These are phyloP conservation scores for Caerostris darwini DNA, from an alignment of 1,140 invertebrate species.

Conservation along the genomic window DNA sequence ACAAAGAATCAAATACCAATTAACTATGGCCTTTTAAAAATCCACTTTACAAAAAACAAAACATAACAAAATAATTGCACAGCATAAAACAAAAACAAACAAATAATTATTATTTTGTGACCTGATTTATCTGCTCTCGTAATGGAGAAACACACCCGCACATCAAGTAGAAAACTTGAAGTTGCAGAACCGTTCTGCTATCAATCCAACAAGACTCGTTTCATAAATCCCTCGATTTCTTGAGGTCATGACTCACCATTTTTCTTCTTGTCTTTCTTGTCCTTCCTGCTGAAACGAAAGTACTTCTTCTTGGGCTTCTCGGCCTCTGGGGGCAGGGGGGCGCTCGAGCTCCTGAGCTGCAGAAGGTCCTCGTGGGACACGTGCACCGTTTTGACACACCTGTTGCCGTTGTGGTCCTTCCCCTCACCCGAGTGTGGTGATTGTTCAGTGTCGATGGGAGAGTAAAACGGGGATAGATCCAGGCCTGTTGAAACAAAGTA, in stretches of 20 bases:
- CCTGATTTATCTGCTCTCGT: no score
- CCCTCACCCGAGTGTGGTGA: neutral
- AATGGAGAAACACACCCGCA: no score
- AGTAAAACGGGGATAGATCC: slow-evolving; percentile 56
- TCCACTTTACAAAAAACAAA: no score
- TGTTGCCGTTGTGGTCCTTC: slow-evolving; percentile 52
- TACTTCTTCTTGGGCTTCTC: slow-evolving; percentile 62
- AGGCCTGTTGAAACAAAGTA: neutral
- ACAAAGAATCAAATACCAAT: no score
- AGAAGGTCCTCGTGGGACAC: neutral
- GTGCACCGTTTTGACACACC: neutral
- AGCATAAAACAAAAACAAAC: no score
- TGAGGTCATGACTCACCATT: slow-evolving; percentile 49
- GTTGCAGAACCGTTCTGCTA: no score
- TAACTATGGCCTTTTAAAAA: no score
- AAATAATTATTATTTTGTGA: no score
- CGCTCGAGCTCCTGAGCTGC: slow-evolving; percentile 45
- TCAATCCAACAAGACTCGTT: no score
- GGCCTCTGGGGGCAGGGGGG: neutral
- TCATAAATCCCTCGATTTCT: neutral
- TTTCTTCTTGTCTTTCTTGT: slow-evolving; percentile 68
- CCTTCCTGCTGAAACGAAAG: slow-evolving; percentile 60
- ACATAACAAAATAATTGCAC: no score
- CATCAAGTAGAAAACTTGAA: no score
- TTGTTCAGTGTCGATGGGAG: neutral